Conservation (phyloP, 2,797 vertebrate genomes). For the Crypturellus tataupa region DNA sequence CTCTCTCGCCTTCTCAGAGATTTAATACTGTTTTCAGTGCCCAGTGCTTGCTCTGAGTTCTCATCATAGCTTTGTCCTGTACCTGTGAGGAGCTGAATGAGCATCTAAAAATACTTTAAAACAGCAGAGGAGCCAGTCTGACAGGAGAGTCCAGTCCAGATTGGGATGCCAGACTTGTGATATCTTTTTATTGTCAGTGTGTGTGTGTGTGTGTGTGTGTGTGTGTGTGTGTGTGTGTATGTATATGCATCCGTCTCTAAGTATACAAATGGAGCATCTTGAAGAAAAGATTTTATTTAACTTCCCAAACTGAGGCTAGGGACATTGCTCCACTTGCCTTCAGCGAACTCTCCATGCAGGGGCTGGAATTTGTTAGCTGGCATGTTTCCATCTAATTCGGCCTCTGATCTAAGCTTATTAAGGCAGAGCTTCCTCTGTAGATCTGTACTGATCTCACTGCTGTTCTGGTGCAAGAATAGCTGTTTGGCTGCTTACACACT, state of each 20-base stretch:
- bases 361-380: slow-evolving; percentile 59
- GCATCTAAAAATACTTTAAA: not conserved
- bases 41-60: not conserved
- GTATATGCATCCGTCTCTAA: not conserved
- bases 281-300: slow-evolving; percentile 42
- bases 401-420: slow-evolving; percentile 53
- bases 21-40: not conserved
- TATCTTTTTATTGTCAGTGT: not conserved
- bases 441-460: slow-evolving; percentile 6
- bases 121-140: not conserved
- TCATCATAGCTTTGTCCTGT: not conserved
- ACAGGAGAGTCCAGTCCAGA: not conserved
- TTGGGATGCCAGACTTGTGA: not conserved
- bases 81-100: not conserved
- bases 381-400: slow-evolving; percentile 25
- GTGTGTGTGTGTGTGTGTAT: not conserved
- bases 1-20: not conserved
- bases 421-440: slow-evolving; percentile 42
- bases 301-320: slow-evolving; percentile 7
- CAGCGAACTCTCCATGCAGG: not conserved
- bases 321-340: slow-evolving; percentile 27
- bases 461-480: slow-evolving; percentile 31
- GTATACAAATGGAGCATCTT: not conserved
- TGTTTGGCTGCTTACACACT: slow-evolving; percentile 13
- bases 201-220: not conserved